These are phyloP conservation scores for Tanytarsus gracilentus DNA, from an alignment of 2,888 invertebrate species.

Conservation along the genomic window DNA sequence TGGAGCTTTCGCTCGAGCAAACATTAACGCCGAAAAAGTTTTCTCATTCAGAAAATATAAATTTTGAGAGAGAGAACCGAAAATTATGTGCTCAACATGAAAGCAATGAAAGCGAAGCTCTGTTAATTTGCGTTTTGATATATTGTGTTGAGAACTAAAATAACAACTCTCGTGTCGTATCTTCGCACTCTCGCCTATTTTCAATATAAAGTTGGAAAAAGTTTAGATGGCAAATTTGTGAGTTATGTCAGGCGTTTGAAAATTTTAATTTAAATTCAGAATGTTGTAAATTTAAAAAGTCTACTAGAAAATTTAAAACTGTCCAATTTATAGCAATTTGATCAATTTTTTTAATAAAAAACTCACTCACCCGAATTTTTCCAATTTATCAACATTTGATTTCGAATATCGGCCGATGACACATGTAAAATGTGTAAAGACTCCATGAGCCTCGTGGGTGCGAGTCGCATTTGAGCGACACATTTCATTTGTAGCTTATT, in stretches of 20 bases:
- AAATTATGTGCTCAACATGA: neutral
- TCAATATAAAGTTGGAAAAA: neutral
- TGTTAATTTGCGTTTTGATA: conserved; percentile 11
- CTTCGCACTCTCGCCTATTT: neutral
- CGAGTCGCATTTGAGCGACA: conserved; percentile 42
- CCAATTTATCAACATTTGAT: conserved; percentile 41
- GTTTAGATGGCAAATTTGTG: too few species aligned
- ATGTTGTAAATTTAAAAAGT: too few species aligned
- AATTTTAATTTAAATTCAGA: neutral
- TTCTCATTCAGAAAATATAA: neutral
- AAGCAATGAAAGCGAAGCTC: neutral
- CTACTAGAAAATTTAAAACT: too few species aligned
- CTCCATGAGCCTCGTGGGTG: conserved; percentile 39
- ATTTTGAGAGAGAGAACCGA: neutral
- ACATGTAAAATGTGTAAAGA: conserved; percentile 38
- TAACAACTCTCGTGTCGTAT: neutral
- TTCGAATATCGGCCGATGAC: conserved; percentile 40
- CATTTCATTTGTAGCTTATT: conserved; percentile 39
- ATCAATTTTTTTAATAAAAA: neutral
- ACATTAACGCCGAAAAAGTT: neutral
- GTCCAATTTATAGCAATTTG: too few species aligned
- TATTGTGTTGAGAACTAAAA: conserved; percentile 5
- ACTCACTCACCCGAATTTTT: conserved; percentile 35
- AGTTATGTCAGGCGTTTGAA: too few species aligned
- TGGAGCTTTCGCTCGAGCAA: neutral